Evolutionary conservation across 1,140 invertebrate genomes (phyloP).

Genomic region (Berghia stephanieae): DNA sequence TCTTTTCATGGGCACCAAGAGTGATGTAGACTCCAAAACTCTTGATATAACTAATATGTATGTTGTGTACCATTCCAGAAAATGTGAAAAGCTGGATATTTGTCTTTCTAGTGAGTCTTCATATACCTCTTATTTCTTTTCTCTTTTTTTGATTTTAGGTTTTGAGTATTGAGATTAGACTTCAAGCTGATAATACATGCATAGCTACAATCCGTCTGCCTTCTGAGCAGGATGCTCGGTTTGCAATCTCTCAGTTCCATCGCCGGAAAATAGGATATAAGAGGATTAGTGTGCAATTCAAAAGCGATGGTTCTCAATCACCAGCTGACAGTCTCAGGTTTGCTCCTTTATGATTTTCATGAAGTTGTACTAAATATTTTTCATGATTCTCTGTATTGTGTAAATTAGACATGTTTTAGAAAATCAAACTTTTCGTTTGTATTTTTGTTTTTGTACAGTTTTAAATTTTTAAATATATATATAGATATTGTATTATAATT

Average conservation of each 20-base stretch:
- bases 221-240: conserved; percentile 78
- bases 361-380: no score
- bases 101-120: no score
- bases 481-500: no score
- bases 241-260: conserved; percentile 84
- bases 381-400: no score
- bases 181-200: conserved; percentile 77
- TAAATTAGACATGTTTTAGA: no score
- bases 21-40: no score
- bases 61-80: neutral
- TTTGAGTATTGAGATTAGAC: conserved; percentile 74
- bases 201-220: conserved; percentile 76
- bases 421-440: no score
- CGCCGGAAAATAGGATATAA: conserved; percentile 84
- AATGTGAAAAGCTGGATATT: neutral
- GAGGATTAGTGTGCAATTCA: conserved; percentile 81
- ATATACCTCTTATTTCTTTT: neutral
- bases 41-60: no score
- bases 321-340: conserved; percentile 75
- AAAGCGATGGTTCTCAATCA: conserved; percentile 70
- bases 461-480: no score
- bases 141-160: conserved; percentile 69
- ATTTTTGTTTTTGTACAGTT: no score
- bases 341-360: conserved; percentile 23
- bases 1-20: no score